These are phyloP conservation scores for Tribolium castaneum DNA, from an alignment of 1,140 invertebrate genomes.

Conservation along the genomic window DNA sequence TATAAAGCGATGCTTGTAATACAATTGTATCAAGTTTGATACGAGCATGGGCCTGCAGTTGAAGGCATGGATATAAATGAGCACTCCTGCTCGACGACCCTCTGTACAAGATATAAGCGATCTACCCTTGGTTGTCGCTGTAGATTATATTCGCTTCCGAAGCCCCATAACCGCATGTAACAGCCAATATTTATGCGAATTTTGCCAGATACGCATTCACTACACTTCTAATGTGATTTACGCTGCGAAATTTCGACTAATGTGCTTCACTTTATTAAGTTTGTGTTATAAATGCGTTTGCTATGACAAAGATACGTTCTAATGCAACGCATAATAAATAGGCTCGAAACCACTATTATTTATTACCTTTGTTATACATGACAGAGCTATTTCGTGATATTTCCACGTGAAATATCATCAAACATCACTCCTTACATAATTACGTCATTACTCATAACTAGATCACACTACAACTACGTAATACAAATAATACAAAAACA, in stretches of 20 bases:
- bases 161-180: constrained; percentile 42
- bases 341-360: constrained; percentile 7
- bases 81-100: constrained; percentile 35
- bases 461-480: neutral
- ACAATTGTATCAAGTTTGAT: constrained; percentile 45
- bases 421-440: neutral
- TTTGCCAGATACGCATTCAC: constrained; percentile 41
- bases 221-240: constrained; percentile 48
- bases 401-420: neutral
- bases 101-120: constrained; percentile 40
- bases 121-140: constrained; percentile 33
- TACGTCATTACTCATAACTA: neutral
- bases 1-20: constrained; percentile 27
- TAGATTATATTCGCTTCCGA: constrained; percentile 43
- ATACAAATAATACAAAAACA: neutral
- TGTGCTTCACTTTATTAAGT: constrained; percentile 37
- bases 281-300: constrained; percentile 20
- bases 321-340: constrained; percentile 13
- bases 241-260: constrained; percentile 40
- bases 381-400: neutral
- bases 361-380: constrained; percentile 12
- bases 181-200: constrained; percentile 50
- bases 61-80: constrained; percentile 44
- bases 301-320: constrained; percentile 25
- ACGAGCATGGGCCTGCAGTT: constrained; percentile 38